Base-by-base conservation (phyloP, 2,113 vertebrate genomes). In the Sinocyclocheilus grahami region DNA sequence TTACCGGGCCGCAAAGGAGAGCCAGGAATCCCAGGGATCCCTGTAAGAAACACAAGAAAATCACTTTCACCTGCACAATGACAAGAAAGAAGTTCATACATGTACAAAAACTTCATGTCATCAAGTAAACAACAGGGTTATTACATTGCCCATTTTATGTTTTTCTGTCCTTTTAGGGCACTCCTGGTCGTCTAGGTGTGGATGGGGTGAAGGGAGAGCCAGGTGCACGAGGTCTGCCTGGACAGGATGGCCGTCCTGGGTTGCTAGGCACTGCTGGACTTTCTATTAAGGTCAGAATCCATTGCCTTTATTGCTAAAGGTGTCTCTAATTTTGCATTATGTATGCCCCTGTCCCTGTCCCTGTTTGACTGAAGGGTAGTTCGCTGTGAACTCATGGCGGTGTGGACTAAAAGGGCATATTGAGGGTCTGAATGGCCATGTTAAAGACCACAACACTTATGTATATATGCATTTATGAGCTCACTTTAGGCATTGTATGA, bases 1-100 rank as follows among this genome's bases (percentile, higher is more conserved):
- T 89, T 97, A 91, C 92, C 93, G 48, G 98, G 98, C 7, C 93
- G 53, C 79, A 98, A 96, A 92, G 98, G 98, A 81, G 97, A 98
- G 33, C 94, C 96, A 0, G 98, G 98, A 81, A 90, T 89, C 12
- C 92, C 94, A 22, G 98, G 98, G 93, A 86, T 94, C 92, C 91
- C 90, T 5, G 95, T 95, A 87, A 88, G 95, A 92, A 78, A 48
- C 37, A 48, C 48, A 37, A 5, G 16, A 48, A 27, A 69, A 63
- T 72, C 8, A 75, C 11, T 75, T 4, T n/a, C 65, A 63, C 63
- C 75, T 27, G 58, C 55, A 60, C 53, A 51, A 20, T 33, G 24
- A 33, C 42, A 37, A 60, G 20, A 83, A 78, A 79, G 8, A 30
- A n/a, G 78, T 11, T 12, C 10, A 48, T 48, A 48, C 22, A 75